Evolutionary conservation across 2,888 invertebrate genomes (phyloP).

Genomic region (Acrobeloides nanus): DNA sequence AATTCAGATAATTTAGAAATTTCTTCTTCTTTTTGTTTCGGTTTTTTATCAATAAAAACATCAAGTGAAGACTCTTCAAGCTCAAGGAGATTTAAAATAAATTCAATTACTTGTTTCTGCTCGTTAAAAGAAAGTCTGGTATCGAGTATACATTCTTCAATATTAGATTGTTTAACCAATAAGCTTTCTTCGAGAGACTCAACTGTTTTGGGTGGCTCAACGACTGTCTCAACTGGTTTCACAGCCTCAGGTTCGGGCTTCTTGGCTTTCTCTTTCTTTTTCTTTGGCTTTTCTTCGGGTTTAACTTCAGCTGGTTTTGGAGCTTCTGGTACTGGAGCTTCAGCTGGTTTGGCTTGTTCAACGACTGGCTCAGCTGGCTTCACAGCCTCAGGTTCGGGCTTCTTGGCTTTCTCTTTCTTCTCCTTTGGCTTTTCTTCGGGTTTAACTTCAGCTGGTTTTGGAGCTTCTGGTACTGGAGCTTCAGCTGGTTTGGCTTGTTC

Average conservation of each 20-base stretch:
- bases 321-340: too few relatives aligned
- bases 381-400: conserved; percentile 15
- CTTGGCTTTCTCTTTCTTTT: conserved; percentile 12
- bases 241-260: too few relatives aligned
- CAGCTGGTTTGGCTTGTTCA: conserved; percentile 1
- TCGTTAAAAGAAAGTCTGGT: too few relatives aligned
- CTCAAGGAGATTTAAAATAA: too few relatives aligned
- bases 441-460: conserved; percentile 14
- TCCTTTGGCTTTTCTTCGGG: conserved; percentile 17
- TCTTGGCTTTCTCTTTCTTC: conserved; percentile 11
- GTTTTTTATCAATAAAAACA: conserved; percentile 6
- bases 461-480: conserved; percentile 3
- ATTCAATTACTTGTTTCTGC: too few relatives aligned
- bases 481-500: conserved; percentile 5
- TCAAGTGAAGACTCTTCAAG: too few relatives aligned
- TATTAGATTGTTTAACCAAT: too few relatives aligned
- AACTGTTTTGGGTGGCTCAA: too few relatives aligned
- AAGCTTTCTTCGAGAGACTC: too few relatives aligned
- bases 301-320: conserved; percentile 4
- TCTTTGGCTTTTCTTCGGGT: background rate
- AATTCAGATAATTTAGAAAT: background rate
- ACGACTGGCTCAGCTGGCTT: conserved; percentile 13
- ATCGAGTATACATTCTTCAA: too few relatives aligned
- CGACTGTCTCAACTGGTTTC: too few relatives aligned
- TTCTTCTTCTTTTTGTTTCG: conserved; percentile 6